These are phyloP conservation scores for Pangasius djambal DNA, from an alignment of 2,797 vertebrate species.

Conservation along the genomic window DNA sequence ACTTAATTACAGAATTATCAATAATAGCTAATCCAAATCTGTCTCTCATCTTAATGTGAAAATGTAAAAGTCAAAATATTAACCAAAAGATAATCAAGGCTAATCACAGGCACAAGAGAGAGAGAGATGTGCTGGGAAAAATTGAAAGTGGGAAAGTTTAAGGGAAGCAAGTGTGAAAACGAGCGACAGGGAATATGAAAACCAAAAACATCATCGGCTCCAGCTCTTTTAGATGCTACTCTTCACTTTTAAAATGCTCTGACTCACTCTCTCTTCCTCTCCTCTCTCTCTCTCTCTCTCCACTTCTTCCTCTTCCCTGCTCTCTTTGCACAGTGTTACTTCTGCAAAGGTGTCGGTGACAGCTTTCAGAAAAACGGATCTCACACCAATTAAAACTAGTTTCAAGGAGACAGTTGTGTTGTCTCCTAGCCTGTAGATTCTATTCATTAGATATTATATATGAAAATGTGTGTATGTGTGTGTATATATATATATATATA, in stretches of 20 bases:
- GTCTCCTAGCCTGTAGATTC: slow-evolving; percentile 18
- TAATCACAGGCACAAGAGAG: slow-evolving; percentile 18
- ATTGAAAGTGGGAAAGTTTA: not conserved
- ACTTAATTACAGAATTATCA: not conserved
- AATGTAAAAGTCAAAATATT: slow-evolving; percentile 50
- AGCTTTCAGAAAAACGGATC: slow-evolving; percentile 45
- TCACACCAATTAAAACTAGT: slow-evolving; percentile 52
- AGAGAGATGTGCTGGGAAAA: not conserved
- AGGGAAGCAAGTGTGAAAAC: not conserved
- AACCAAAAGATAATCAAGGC: slow-evolving; percentile 43
- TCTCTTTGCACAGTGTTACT: slow-evolving; percentile 23
- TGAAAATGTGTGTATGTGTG: not conserved
- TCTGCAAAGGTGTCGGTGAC: slow-evolving; percentile 46
- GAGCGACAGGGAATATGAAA: not conserved
- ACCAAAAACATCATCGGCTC: not conserved
- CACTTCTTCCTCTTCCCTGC: not conserved
- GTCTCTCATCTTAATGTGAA: slow-evolving; percentile 24
- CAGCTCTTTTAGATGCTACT: not conserved
- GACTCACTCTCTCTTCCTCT: slow-evolving; percentile 1
- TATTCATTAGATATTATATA: not conserved
- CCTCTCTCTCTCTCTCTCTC: not conserved
- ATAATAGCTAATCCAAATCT: not conserved
- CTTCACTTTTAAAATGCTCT: not conserved
- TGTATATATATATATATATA: no score
- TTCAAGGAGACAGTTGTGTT: slow-evolving; percentile 33